Base-by-base conservation (phyloP, 2,113 vertebrate species). In the Bucco capensis region DNA sequence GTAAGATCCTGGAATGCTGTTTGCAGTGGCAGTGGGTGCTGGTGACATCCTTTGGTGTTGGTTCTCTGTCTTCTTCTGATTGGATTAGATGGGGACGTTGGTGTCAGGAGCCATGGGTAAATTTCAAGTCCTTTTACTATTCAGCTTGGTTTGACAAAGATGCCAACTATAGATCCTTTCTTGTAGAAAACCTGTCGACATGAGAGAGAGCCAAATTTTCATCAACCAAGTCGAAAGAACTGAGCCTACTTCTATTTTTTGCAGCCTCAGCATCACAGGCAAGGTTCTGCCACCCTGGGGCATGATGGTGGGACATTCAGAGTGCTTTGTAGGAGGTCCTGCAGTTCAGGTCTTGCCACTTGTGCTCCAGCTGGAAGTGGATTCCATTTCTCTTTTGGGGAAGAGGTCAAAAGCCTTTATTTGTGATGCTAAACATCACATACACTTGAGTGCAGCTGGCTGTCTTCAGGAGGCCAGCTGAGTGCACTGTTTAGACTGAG, bases 1-100 rank as follows among this genome's bases (percentile, higher is more conserved):
- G 98, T 98, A 98, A 98, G 98, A 97, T 82, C 92, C 96, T 96
- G 94, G 94, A 95, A 93, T 95, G 84, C 91, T 94, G 86, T 74
- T 75, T 86, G 86, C 77, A 51, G 87, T 92, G 93, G 67, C 84
- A 69, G 60, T 40, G 89, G 49, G 86, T 95, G 89, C 62, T 3
- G 72, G 93, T 95, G 95, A 90, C 49, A 22, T 58, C 92, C 80
- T 62, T 96, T 94, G 96, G 95, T 96, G 96, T 90, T 93, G 95
- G 96, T 92, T 87, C 73, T 95, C 83, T 92, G 37, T 71, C 77
- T 71, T 51, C 81, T 38, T 95, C 89, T 92, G 62, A 69, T 76
- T 79, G 40, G 75, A 89, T 92, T 94, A 54, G 54, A 17, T 82
- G 84, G 72, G 64, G 73, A 81, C 70, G 77, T 51, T 76, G 47